Evolutionary conservation across 1,140 invertebrate species (phyloP).

Genomic region (Papilio aristodemus): DNA sequence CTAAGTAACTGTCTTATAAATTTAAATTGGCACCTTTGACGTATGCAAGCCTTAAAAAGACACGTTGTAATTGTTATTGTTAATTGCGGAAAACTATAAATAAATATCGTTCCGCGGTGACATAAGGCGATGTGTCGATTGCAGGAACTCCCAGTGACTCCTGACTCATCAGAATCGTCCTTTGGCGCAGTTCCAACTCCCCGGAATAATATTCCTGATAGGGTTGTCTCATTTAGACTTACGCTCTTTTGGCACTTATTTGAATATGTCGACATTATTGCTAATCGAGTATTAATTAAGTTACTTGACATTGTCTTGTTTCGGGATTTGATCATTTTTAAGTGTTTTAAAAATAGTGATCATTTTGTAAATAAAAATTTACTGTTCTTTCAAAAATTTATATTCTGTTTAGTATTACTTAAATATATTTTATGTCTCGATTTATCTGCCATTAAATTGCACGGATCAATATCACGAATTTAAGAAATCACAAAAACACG

Average conservation of each 20-base stretch:
- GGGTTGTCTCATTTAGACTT: neutral
- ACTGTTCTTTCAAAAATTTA: no score
- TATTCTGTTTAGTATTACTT: no score
- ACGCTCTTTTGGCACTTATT: neutral
- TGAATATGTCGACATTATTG: neutral
- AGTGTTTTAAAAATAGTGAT: no score
- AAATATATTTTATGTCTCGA: no score
- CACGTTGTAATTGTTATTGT: constrained; percentile 21
- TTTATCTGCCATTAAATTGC: no score
- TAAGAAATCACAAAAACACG: no score
- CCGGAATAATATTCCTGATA: constrained; percentile 20
- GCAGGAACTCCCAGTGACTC: constrained; percentile 23
- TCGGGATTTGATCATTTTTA: no score
- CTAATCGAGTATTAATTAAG: neutral
- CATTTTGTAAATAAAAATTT: no score
- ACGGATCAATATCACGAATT: no score
- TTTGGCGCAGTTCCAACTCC: constrained; percentile 21
- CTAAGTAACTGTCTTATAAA: neutral
- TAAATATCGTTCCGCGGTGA: constrained; percentile 9
- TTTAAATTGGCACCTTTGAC: constrained; percentile 9
- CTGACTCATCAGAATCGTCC: constrained; percentile 29
- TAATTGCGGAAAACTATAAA: constrained; percentile 29
- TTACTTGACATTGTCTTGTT: neutral
- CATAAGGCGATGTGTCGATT: constrained; percentile 26
- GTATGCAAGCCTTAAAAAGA: constrained; percentile 13